phyloP scores from a whole-genome alignment of 2,113 vertebrate species.

The Nannospalax galili region DNA sequence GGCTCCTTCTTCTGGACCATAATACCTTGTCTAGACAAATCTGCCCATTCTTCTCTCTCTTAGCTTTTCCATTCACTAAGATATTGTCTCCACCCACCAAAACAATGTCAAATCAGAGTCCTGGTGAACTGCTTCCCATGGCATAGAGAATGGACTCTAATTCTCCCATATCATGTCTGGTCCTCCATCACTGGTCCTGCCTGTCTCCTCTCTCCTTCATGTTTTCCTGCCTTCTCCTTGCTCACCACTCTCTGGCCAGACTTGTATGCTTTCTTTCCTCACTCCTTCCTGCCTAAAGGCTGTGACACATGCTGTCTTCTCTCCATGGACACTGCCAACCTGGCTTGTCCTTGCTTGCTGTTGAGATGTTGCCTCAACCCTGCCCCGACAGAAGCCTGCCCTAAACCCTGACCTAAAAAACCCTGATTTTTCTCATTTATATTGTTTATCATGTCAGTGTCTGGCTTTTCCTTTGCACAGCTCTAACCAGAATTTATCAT shows the following conservation, averaged over 20 bases:
- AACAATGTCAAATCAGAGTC: neutral
- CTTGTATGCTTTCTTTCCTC: neutral
- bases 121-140: neutral
- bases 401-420: neutral
- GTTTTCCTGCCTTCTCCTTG: neutral
- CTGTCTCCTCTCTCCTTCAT: neutral
- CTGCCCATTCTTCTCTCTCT: neutral
- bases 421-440: neutral
- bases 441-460: neutral
- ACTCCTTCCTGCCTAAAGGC: neutral
- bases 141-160: neutral
- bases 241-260: neutral
- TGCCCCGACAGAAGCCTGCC: neutral
- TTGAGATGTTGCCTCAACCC: neutral
- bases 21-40: neutral
- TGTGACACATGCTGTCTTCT: neutral
- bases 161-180: rapidly evolving
- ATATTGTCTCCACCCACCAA: neutral
- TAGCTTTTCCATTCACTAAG: neutral
- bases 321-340: neutral
- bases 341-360: neutral
- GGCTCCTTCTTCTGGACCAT: neutral
- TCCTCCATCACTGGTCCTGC: neutral
- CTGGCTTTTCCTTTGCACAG: neutral
- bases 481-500: neutral